A percentile compares a stretch with the other conserved stretches of the same genome.
Evolutionary conservation across 2,113 vertebrate genomes (phyloP).

Genomic region (Pampusana beccarii): DNA sequence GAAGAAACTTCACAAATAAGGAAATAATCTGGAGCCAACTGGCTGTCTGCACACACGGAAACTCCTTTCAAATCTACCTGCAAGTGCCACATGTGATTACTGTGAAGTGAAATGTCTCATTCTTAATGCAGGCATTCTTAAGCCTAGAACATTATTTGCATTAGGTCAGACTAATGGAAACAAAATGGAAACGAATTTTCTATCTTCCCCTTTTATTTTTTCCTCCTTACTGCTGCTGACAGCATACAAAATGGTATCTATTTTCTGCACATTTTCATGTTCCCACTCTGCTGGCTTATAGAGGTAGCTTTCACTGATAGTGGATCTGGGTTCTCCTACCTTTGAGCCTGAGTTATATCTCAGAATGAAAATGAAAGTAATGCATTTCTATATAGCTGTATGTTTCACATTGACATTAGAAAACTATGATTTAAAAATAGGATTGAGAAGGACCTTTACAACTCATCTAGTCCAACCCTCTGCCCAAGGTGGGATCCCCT

Average conservation of each 20-base stretch:
- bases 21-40: background rate
- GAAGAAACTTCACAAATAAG: background rate
- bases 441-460: background rate
- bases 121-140: background rate
- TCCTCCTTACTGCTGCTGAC: background rate
- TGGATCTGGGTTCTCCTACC: background rate
- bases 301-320: background rate
- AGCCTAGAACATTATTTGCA: background rate
- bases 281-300: background rate
- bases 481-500: background rate
- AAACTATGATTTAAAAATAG: background rate
- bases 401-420: background rate
- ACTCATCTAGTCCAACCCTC: background rate
- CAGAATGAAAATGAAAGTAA: conserved; percentile 11
- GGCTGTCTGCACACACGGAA: background rate
- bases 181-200: too few relatives aligned
- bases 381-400: background rate
- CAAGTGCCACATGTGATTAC: background rate
- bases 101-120: background rate
- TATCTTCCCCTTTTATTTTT: background rate
- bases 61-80: background rate
- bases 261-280: conserved; percentile 44
- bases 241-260: background rate
- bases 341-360: background rate
- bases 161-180: background rate